Conservation (phyloP, 2,113 vertebrate species). For the Hydropotes inermis region DNA sequence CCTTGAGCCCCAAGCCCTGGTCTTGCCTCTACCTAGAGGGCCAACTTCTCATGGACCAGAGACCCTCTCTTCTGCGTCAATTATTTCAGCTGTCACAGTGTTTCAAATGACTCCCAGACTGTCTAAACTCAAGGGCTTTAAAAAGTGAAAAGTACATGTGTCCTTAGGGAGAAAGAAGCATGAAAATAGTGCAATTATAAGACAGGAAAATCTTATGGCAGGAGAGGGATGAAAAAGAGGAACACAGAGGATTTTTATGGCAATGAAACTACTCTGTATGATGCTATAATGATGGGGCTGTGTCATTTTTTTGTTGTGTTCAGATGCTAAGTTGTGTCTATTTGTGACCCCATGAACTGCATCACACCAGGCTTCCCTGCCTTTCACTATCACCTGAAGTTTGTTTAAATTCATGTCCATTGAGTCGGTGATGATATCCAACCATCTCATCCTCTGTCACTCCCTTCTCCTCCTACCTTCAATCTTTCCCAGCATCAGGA, state of each 20-base stretch:
- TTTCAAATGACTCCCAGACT: neutral
- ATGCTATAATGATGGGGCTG: rapidly evolving
- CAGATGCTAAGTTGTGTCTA: neutral
- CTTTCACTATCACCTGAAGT: neutral
- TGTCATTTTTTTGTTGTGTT: neutral
- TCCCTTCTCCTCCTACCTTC: neutral
- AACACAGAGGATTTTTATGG: neutral
- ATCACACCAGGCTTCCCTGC: neutral
- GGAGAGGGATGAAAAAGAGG: no score
- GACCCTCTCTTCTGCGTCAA: neutral
- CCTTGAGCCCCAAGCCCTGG: neutral
- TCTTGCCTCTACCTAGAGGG: neutral
- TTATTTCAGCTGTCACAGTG: neutral
- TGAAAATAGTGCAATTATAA: neutral
- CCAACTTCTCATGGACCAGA: neutral
- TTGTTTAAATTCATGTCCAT: neutral
- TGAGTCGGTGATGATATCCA: neutral
- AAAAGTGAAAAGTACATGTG: neutral
- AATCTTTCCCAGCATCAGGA: neutral
- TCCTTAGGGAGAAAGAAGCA: neutral
- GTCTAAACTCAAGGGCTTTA: neutral
- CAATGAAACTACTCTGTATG: neutral
- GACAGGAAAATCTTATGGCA: neutral
- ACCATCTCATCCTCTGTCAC: neutral
- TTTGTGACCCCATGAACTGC: neutral